Evolutionary conservation across 2,113 vertebrate genomes (phyloP).

Genomic region (Lasiurus borealis): DNA sequence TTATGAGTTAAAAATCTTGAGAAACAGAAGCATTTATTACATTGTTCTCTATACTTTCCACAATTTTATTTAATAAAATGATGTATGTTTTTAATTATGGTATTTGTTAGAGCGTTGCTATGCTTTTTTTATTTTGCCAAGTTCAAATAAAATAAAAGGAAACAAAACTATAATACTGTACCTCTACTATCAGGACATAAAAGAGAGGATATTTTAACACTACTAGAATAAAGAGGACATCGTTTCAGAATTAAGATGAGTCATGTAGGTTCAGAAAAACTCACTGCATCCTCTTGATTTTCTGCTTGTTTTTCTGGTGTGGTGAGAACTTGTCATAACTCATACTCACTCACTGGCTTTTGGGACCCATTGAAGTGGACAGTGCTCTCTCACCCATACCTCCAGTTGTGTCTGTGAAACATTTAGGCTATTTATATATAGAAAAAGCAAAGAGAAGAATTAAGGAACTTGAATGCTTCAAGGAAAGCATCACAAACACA

Average conservation of each 20-base stretch:
- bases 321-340: background rate
- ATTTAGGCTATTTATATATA: background rate
- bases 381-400: background rate
- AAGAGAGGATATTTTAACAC: background rate
- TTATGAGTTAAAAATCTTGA: background rate
- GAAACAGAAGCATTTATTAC: background rate
- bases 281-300: background rate
- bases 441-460: background rate
- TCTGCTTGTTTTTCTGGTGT: background rate
- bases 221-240: background rate
- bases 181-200: background rate
- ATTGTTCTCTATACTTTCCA: background rate
- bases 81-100: conserved; percentile 4
- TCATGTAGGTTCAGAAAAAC: conserved; percentile 19
- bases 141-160: background rate
- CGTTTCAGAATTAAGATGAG: conserved; percentile 2
- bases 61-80: conserved; percentile 29
- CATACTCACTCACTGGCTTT: background rate
- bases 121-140: conserved; percentile 17
- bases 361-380: background rate
- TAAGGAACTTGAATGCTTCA: background rate
- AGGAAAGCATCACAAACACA: background rate
- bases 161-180: background rate
- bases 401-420: background rate
- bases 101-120: background rate